Evolutionary conservation across 2,888 invertebrate genomes (phyloP).

Genomic region (Cheilosia soror): DNA sequence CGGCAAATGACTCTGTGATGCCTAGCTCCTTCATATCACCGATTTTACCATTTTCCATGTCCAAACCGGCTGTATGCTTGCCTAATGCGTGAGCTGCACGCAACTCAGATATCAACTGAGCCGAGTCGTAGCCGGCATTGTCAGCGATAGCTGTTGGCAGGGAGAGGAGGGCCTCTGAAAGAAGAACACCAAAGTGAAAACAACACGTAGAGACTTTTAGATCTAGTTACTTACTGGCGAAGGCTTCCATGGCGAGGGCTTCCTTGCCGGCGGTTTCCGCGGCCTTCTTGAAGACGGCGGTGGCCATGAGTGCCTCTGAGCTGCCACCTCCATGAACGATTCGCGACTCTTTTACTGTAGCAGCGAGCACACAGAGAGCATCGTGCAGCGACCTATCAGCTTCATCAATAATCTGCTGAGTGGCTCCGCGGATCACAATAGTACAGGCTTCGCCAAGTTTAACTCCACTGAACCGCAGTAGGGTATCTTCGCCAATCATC

Average conservation of each 20-base stretch:
- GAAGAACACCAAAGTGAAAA: slow-evolving; percentile 10
- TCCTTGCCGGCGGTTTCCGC: slow-evolving; percentile 97
- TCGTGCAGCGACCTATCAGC: slow-evolving; percentile 99
- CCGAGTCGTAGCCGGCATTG: slow-evolving; percentile 99
- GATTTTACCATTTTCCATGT: slow-evolving; percentile 94
- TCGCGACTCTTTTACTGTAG: slow-evolving; percentile 96
- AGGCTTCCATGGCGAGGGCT: slow-evolving; percentile 98
- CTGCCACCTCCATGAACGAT: slow-evolving; percentile 97
- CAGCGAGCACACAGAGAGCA: slow-evolving; percentile 97
- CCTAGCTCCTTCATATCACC: slow-evolving; percentile 96
- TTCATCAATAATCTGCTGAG: slow-evolving; percentile 99
- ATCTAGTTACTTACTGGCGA: slow-evolving; percentile 86
- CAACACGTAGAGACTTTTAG: background rate
- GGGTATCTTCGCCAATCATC: slow-evolving; percentile 98
- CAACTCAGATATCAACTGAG: slow-evolving; percentile 95
- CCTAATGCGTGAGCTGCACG: slow-evolving; percentile 95
- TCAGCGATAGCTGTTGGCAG: slow-evolving; percentile 98
- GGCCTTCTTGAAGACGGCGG: slow-evolving; percentile 93
- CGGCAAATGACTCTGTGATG: slow-evolving; percentile 98
- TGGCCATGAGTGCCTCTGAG: slow-evolving; percentile 98
- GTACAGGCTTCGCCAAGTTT: slow-evolving; percentile 98
- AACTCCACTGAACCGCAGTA: slow-evolving; percentile 97
- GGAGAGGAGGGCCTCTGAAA: slow-evolving; percentile 89
- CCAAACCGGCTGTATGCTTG: slow-evolving; percentile 87
- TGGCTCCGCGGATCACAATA: slow-evolving; percentile 98